Conservation (phyloP, 2,797 vertebrate species). For the Xerus rutilus region DNA sequence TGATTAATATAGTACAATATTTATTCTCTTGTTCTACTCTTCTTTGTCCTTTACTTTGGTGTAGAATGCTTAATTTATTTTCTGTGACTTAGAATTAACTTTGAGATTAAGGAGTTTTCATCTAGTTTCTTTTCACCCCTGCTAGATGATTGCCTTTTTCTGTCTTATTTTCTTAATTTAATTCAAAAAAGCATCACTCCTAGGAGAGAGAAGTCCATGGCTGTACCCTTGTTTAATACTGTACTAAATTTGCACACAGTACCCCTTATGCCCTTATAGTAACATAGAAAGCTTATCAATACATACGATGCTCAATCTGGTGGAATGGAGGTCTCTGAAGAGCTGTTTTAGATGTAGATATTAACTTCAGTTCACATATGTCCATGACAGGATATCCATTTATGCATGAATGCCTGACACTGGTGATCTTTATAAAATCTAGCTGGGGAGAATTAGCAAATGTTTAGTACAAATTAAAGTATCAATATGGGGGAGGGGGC, state of each 20-base stretch:
- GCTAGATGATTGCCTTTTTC: conserved; percentile 66
- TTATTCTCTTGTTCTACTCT: conserved; percentile 83
- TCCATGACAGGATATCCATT: background rate
- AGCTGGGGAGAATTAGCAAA: conserved; percentile 10
- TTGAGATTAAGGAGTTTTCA: conserved; percentile 81
- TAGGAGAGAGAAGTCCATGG: background rate
- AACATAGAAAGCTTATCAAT: background rate
- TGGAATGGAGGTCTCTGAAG: background rate
- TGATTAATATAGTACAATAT: conserved; percentile 88
- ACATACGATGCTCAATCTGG: background rate
- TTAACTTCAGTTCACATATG: background rate
- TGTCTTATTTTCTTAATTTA: conserved; percentile 66
- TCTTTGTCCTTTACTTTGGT: conserved; percentile 77
- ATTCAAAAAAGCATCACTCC: conserved; percentile 16
- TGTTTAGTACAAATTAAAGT: conserved; percentile 34
- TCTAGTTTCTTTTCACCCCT: conserved; percentile 80
- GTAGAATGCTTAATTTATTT: conserved; percentile 81
- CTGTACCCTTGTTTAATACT: background rate
- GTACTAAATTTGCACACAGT: background rate
- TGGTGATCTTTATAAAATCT: conserved; percentile 29
- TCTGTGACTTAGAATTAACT: conserved; percentile 81
- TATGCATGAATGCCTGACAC: background rate
- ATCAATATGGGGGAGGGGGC: background rate
- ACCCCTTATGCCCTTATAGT: background rate
- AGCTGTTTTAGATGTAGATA: background rate